Percentiles rank a stretch among this genome's conserved stretches.
These are phyloP conservation scores for Dromaius novaehollandiae DNA, from an alignment of 2,113 vertebrate species.

Conservation along the genomic window DNA sequence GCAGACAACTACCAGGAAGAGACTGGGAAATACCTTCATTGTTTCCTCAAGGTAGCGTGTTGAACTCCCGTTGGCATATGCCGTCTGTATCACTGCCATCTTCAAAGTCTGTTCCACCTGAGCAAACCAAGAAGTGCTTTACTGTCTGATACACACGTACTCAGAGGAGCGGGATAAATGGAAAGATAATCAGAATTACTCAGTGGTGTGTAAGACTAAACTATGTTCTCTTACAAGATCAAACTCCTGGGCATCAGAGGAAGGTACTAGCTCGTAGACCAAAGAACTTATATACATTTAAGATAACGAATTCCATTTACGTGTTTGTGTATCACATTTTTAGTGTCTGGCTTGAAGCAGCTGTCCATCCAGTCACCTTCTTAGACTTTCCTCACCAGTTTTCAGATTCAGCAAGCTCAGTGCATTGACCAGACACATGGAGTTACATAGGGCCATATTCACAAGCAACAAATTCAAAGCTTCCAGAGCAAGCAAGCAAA, in stretches of 20 bases:
- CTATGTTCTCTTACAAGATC: background rate
- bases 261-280: background rate
- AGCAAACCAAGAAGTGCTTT: conserved; percentile 32
- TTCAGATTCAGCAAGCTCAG: background rate
- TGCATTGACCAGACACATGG: no score
- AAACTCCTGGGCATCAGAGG: background rate
- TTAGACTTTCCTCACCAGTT: background rate
- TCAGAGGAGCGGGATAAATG: background rate
- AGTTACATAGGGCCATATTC: background rate
- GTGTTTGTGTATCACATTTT: background rate
- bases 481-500: background rate
- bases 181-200: background rate
- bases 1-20: background rate
- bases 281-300: background rate
- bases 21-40: conserved; percentile 82
- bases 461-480: background rate
- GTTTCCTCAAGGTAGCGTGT: conserved; percentile 89
- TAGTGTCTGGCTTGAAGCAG: background rate
- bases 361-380: background rate
- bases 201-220: background rate
- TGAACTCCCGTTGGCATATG: conserved; percentile 95
- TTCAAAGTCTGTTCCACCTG: conserved; percentile 84
- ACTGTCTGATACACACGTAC: accelerated
- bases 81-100: conserved; percentile 93
- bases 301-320: background rate